Evolutionary conservation across 2,888 invertebrate species (phyloP).

Genomic region (Ypsolopha scabrella): DNA sequence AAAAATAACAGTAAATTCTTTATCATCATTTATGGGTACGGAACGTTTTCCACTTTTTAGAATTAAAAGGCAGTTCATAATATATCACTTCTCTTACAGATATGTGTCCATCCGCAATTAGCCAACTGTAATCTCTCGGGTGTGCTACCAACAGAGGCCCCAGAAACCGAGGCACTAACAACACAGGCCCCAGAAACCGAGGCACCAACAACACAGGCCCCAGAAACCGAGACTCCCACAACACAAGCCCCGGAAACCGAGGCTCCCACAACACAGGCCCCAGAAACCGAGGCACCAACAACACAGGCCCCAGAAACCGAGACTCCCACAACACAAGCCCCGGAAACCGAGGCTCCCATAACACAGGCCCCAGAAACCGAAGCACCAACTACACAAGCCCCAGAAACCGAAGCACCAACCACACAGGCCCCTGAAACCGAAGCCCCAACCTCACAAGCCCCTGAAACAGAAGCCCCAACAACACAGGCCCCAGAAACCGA

Average conservation of each 20-base stretch:
- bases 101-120: slow-evolving; percentile 24
- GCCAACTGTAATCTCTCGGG: slow-evolving; percentile 28
- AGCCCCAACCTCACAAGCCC: neutral
- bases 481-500: neutral
- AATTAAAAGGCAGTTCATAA: no score
- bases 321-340: neutral
- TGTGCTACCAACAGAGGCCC: slow-evolving; percentile 3
- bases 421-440: neutral
- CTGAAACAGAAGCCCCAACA: neutral
- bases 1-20: no score
- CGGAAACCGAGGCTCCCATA: neutral
- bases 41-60: no score
- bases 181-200: neutral
- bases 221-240: neutral
- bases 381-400: neutral
- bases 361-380: neutral
- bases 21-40: no score
- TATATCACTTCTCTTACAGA: slow-evolving; percentile 16
- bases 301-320: neutral
- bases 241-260: slow-evolving; percentile 4
- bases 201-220: neutral
- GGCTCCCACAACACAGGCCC: slow-evolving; percentile 7
- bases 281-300: neutral
- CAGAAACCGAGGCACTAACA: slow-evolving; percentile 1
- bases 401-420: neutral